Conservation (phyloP, 1,140 invertebrate species). For the Conus ventricosus region DNA sequence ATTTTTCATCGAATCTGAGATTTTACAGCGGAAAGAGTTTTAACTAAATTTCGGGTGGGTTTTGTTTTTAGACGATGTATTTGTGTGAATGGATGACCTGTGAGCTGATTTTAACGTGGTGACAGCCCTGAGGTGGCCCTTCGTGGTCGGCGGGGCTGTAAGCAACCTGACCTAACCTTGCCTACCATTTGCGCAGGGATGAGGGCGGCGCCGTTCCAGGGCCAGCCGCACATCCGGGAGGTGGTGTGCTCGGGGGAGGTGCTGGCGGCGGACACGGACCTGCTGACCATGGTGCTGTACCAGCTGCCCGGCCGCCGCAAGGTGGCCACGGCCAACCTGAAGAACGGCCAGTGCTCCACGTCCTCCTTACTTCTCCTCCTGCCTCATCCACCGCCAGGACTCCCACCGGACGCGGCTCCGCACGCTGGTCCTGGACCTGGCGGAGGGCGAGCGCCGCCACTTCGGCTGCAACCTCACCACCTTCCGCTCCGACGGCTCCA, state of each 20-base stretch:
- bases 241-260: slow-evolving; percentile 27
- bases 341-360: slow-evolving; percentile 27
- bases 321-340: slow-evolving; percentile 34
- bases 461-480: slow-evolving; percentile 36
- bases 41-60: no score
- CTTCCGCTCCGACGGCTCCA: background rate
- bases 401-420: slow-evolving; percentile 1
- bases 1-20: no score
- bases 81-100: no score
- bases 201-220: background rate
- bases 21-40: no score
- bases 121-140: no score
- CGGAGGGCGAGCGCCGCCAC: background rate
- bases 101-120: no score
- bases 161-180: no score
- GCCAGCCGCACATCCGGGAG: slow-evolving; percentile 25
- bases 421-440: slow-evolving; percentile 26
- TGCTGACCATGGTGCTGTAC: slow-evolving; percentile 35
- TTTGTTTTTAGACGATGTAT: no score
- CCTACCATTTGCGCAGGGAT: background rate
- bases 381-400: slow-evolving; percentile 1
- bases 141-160: no score
- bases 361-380: slow-evolving; percentile 24
- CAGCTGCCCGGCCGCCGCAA: background rate
- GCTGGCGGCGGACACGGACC: slow-evolving; percentile 2